Evolutionary conservation across 2,888 invertebrate genomes (phyloP), one percentile per base, ranked within the genome.

Genomic region (Polydrusus cervinus): DNA sequence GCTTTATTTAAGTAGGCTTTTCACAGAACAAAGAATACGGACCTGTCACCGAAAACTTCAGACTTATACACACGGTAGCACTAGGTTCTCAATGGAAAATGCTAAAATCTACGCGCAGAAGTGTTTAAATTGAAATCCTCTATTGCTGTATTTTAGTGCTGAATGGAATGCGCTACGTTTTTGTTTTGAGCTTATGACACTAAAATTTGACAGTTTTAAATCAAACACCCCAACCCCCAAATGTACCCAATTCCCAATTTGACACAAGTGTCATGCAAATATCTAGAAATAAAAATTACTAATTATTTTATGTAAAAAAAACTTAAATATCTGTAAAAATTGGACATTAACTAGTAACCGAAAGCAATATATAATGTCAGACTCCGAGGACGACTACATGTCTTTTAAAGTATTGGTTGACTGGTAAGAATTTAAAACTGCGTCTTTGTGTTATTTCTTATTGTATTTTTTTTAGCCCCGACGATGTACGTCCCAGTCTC

Each of bases 311-410:
- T 30, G n/a, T n/a, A n/a, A 8, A 51, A 66, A 53, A 66, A 18
- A 11, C n/a, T 53, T 34, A 53, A 45, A 53, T 38, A 53, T 53
- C 51, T 66, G 14, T 55, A 0, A 45, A 57, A 57, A 45, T 40
- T 55, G 13, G 25, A 57, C 45, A 45, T 40, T 10, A 20, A 18
- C 3, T 43, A 53, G 7, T 57, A 55, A 20, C 18, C 13, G 30
- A n/a, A 43, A 51, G 64, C 40, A 53, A 68, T 68, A 40, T 25
- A 61, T 8, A 78, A 91, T 91, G 91, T 90, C 91, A 0, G 91
- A 91, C 66, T 91, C 91, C 1, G 93, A 93, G 65, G 90, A 90
- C 68, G 93, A 93, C 85, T 93, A 93, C 78, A 93, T 93, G 92
- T 93, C 93, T 0, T 92, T 93, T 82, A 91, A 90, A 79, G 90